phyloP scores from a whole-genome alignment of 2,113 vertebrate species.

The Sisor rabdophorus region DNA sequence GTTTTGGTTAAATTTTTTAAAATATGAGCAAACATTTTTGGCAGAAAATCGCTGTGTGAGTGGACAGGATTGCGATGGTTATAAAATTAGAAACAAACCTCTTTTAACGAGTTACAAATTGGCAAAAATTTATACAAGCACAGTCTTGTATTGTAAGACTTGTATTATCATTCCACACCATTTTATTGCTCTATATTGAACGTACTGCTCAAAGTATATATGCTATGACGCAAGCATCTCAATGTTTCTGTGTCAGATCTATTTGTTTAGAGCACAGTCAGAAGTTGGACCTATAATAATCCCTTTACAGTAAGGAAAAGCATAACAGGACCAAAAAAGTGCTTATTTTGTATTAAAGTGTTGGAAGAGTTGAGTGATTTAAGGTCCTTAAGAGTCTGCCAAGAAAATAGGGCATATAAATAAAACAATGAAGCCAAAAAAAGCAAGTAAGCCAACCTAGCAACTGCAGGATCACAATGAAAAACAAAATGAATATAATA shows the following conservation, averaged over 20 bases:
- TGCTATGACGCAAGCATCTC: not conserved
- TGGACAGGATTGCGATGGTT: not conserved
- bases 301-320: slow-evolving; percentile 7
- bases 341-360: not conserved
- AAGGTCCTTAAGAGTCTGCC: slow-evolving; percentile 12
- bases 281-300: slow-evolving; percentile 19
- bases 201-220: not conserved
- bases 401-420: slow-evolving; percentile 7
- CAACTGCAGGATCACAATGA: not conserved
- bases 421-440: slow-evolving; percentile 2
- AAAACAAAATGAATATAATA: not conserved
- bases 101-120: no score
- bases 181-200: not conserved
- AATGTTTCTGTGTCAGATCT: not conserved
- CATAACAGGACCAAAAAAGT: slow-evolving; percentile 4
- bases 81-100: not conserved
- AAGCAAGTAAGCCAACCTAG: not conserved
- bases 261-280: not conserved
- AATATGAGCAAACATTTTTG: no score
- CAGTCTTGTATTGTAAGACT: not conserved
- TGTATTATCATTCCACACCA: not conserved
- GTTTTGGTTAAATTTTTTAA: no score
- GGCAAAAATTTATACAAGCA: not conserved
- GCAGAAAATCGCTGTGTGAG: not conserved
- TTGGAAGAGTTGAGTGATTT: slow-evolving; percentile 31